Evolutionary conservation across 2,113 vertebrate genomes (phyloP).

Genomic region (Rhea americana): DNA sequence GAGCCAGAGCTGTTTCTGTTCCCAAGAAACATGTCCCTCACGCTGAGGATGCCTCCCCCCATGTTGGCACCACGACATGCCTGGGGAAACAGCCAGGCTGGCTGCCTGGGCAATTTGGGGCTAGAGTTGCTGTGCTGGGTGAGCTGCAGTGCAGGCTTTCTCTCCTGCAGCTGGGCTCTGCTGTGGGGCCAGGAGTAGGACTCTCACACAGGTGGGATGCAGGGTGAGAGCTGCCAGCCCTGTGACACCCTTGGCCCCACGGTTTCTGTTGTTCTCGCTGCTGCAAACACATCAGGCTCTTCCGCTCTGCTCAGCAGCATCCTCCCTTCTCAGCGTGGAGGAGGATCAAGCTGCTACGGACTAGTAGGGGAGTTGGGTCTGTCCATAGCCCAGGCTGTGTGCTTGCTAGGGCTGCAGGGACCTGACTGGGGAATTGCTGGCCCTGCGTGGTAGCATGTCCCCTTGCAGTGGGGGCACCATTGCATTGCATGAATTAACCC

Average conservation of each 20-base stretch:
- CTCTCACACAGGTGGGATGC: too few species aligned
- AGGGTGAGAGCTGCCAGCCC: accelerated
- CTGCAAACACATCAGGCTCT: accelerated
- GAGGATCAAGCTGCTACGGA: too few species aligned
- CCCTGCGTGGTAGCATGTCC: accelerated
- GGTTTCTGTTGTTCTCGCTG: accelerated
- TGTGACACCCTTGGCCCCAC: accelerated
- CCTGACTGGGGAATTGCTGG: accelerated
- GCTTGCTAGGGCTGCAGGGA: background rate
- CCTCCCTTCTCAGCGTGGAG: background rate
- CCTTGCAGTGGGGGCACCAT: accelerated
- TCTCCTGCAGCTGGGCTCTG: background rate
- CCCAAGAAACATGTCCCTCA: background rate
- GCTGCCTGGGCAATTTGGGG: background rate
- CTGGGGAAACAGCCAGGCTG: accelerated
- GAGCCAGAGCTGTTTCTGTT: background rate
- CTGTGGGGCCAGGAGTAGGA: accelerated
- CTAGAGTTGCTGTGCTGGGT: too few species aligned
- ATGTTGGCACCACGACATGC: accelerated
- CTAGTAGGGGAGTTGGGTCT: background rate
- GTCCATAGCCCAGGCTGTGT: accelerated
- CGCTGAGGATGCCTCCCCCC: background rate
- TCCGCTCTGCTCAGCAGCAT: background rate
- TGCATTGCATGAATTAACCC: background rate
- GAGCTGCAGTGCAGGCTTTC: accelerated